Evolutionary conservation across 2,888 invertebrate species (phyloP).

Genomic region (Suillia variegata): DNA sequence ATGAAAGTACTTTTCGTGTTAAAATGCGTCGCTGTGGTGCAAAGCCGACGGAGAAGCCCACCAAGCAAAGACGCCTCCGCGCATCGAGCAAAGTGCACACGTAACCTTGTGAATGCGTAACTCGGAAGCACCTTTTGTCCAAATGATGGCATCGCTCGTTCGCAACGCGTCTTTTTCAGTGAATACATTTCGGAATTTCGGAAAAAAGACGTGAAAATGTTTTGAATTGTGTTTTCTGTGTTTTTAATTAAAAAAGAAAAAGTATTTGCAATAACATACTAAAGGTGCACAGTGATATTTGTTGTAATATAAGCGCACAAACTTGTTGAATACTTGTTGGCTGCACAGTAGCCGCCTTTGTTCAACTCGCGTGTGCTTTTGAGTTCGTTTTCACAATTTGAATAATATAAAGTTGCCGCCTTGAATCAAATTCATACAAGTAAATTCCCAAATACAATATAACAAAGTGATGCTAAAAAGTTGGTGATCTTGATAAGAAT

Average conservation of each 20-base stretch:
- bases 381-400: background rate
- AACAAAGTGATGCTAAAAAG: too few species aligned
- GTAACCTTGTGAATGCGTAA: slow-evolving; percentile 62
- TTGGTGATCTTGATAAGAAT: too few species aligned
- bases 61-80: slow-evolving; percentile 18
- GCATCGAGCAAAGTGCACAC: slow-evolving; percentile 36
- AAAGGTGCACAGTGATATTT: too few species aligned
- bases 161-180: slow-evolving; percentile 34
- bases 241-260: too few species aligned
- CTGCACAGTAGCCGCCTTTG: background rate
- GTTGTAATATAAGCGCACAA: too few species aligned
- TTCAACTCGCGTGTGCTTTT: background rate
- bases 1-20: too few species aligned
- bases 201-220: too few species aligned
- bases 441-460: background rate
- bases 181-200: slow-evolving; percentile 19
- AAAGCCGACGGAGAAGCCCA: too few species aligned
- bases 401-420: background rate
- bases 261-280: too few species aligned
- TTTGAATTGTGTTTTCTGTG: too few species aligned
- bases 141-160: slow-evolving; percentile 38
- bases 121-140: slow-evolving; percentile 55
- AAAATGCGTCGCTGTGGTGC: too few species aligned
- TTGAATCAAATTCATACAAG: background rate
- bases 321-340: background rate